A percentile compares a stretch with the other conserved stretches of the same genome.
Evolutionary conservation across 2,888 invertebrate genomes (phyloP).

Genomic region (Physocephala rufipes): DNA sequence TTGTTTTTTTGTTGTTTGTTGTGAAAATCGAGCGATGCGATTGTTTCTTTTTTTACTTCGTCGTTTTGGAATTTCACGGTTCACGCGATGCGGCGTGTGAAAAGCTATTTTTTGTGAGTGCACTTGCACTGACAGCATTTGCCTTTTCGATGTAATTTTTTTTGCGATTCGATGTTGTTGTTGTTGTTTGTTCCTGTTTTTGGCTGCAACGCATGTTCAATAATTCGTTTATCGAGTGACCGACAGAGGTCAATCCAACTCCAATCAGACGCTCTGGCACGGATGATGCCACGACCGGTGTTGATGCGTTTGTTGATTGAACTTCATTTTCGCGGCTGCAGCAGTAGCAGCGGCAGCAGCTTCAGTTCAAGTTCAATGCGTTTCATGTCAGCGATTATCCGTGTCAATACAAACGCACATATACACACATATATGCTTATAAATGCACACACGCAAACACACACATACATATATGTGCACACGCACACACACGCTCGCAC

Average conservation of each 20-base stretch:
- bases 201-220: too few species aligned
- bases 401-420: not conserved
- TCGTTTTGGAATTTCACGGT: too few species aligned
- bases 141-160: too few species aligned
- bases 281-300: not conserved
- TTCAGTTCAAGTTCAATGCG: constrained; percentile 26
- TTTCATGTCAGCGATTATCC: constrained; percentile 23
- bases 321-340: not conserved
- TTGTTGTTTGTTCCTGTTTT: too few species aligned
- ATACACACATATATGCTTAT: constrained; percentile 3
- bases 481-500: not conserved
- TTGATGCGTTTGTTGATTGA: not conserved
- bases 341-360: not conserved
- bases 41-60: not conserved
- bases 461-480: constrained; percentile 18
- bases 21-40: not conserved
- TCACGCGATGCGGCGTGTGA: too few species aligned
- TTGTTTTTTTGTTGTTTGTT: not conserved
- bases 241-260: too few species aligned
- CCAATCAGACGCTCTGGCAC: too few species aligned
- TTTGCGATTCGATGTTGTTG: too few species aligned
- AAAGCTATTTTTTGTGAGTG: not conserved
- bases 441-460: constrained; percentile 30
- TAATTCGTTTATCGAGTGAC: too few species aligned
- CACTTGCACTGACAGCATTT: not conserved